Base-by-base conservation (phyloP, 2,888 invertebrate species). In the Erynnis tages region DNA sequence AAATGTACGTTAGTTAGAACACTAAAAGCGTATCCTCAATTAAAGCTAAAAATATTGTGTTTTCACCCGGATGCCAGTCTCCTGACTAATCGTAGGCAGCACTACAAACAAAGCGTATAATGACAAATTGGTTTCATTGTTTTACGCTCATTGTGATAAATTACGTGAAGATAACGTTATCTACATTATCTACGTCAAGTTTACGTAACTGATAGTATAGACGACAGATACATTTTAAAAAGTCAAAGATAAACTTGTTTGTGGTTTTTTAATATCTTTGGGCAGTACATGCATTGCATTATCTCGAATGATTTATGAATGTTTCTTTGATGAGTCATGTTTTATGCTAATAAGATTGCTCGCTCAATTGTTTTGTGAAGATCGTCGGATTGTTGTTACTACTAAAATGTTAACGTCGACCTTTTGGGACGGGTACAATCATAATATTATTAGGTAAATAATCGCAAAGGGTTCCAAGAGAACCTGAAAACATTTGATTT, bases 281-380 rank as follows among this genome's bases (percentile, higher is more conserved):
- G 50, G 35, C 50, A 29, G 13, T 29, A 37, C 29, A 35, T 30
- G 17, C 37, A 16, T 52, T 35, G 37, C 37, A 52, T 52, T 43
- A 49, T 43, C 50, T 44, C 50, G 21, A n/a, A 37, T 52, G 50
- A 52, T 52, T 52, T 52, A 44, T 52, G 50, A 29, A 35, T 35
- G 50, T 19, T 29, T 23, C 16, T 41, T 30, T 44, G 50, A 52
- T 52, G 50, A 52, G 43, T 52, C 50, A 52, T 52, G 50, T 44
- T 37, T 34, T 49, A 49, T 49, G 49, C 34, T 49, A 49, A 49
- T 41, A 32, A 49, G 19, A 34, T 40, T n/a, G 48, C 25, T 41
- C 17, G 41, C 14, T 19, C 41, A 41, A 49, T 49, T 49, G 41
- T 49, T 49, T 27, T n/a, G 48, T 35, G 16, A 14, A 17, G 16